Base-by-base conservation (phyloP, 1,140 invertebrate genomes). In the Maconellicoccus hirsutus region DNA sequence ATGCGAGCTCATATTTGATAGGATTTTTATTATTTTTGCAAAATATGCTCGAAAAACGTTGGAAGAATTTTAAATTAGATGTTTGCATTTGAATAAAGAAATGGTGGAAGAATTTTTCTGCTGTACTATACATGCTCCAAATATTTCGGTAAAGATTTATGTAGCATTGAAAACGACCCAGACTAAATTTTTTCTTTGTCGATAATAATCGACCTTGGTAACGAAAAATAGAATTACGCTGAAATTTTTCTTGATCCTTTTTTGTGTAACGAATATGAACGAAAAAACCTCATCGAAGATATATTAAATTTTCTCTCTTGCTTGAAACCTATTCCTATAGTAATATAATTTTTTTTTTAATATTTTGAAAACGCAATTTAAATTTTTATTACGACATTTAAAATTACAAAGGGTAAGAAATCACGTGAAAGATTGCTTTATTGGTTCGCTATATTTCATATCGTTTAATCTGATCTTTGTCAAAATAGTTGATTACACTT, bases 131-230 rank as follows among this genome's bases (percentile, higher is more conserved):
- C 42, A 19, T 16, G 42, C 42, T 52, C 42, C n/a, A 52, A 25
- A 66, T 26, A 66, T 66, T 66, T 66, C 25, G 61, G 21, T 66
- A 23, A 66, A 66, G 61, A 66, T 66, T 66, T 66, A 66, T 66
- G 61, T 66, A 66, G 61, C 61, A 26, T 26, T 6, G 61, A 66
- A 66, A 66, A 66, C 25, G 61, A 26, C 25, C 21, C 61, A 66
- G 61, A 66, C 61, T 25, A 25, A 25, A 25, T 66, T 66, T 66
- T 59, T 66, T 66, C 61, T 8, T 66, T 66, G 61, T 66, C 61
- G 61, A 66, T 66, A 66, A 25, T 25, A 66, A 25, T 66, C 25
- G 61, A 66, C 61, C 61, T 66, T 66, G 61, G 61, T 66, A 1
- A 4, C 22, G 25, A 2, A 25, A 66, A 66, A 66, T 66, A 26